Evolutionary conservation across 2,113 vertebrate genomes (phyloP).

Genomic region (Stercorarius parasiticus): DNA sequence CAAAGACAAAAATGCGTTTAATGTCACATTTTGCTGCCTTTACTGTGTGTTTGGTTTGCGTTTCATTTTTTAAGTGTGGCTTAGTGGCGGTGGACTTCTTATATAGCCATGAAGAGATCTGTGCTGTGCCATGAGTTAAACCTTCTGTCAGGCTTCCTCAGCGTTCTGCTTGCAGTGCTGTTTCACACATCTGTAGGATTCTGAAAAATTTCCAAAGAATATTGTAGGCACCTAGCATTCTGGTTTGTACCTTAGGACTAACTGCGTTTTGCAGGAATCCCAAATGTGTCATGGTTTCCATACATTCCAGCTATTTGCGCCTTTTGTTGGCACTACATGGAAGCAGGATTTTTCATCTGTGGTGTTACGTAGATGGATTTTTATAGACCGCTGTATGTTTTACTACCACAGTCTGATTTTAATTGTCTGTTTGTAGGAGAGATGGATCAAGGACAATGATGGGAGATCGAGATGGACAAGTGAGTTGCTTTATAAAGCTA

Average conservation of each 20-base stretch:
- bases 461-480: conserved; percentile 83
- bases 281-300: background rate
- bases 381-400: background rate
- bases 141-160: background rate
- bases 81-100: background rate
- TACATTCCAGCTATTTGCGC: background rate
- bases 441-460: conserved; percentile 83
- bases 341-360: background rate
- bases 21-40: background rate
- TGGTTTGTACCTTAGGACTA: background rate
- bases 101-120: background rate
- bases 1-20: background rate
- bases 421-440: conserved; percentile 72
- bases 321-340: background rate
- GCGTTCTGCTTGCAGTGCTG: background rate
- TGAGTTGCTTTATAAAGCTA: conserved; percentile 40
- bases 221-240: background rate
- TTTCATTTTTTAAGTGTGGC: background rate
- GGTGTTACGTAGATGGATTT: background rate
- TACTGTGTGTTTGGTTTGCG: background rate
- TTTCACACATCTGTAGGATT: background rate
- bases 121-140: background rate
- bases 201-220: background rate
- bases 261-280: background rate
- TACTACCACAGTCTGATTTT: background rate